Evolutionary conservation across 2,797 vertebrate species (phyloP).

Genomic region (Crenuchus spilurus): DNA sequence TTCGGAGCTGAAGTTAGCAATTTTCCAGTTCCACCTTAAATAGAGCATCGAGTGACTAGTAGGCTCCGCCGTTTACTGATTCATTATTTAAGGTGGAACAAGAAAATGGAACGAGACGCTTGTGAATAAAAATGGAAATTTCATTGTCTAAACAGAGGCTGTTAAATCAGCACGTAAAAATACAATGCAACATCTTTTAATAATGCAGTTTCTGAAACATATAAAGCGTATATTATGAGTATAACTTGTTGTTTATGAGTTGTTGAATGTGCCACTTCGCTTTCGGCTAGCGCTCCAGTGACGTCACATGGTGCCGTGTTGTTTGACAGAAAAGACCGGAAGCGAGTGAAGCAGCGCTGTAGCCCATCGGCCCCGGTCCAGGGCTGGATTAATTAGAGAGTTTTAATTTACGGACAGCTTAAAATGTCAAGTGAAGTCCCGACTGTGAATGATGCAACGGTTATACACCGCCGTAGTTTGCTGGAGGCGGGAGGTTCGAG

Average conservation of each 20-base stretch:
- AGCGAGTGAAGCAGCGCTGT: constrained; percentile 33
- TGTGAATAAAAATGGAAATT: too few relatives aligned
- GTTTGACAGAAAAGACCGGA: constrained; percentile 49
- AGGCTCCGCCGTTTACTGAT: too few relatives aligned
- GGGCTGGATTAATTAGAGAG: neutral
- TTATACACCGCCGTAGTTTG: constrained; percentile 44
- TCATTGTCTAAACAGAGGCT: too few relatives aligned
- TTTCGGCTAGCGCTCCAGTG: neutral
- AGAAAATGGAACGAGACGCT: too few relatives aligned
- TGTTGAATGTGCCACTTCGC: neutral
- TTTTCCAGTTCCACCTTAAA: too few relatives aligned
- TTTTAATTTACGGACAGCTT: neutral
- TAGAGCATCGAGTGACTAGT: too few relatives aligned
- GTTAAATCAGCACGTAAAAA: too few relatives aligned
- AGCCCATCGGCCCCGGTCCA: neutral
- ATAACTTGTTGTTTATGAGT: neutral
- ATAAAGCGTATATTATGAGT: too few relatives aligned
- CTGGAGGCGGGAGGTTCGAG: constrained; percentile 46
- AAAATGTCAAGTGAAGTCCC: constrained; percentile 62
- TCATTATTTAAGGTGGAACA: too few relatives aligned
- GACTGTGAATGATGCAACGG: constrained; percentile 33
- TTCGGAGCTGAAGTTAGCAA: too few relatives aligned
- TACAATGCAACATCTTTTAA: too few relatives aligned
- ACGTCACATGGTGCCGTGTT: constrained; percentile 5
- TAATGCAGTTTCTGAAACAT: too few relatives aligned